Conservation (phyloP, 1,140 invertebrate species). For the Heliconius eleuchia region DNA sequence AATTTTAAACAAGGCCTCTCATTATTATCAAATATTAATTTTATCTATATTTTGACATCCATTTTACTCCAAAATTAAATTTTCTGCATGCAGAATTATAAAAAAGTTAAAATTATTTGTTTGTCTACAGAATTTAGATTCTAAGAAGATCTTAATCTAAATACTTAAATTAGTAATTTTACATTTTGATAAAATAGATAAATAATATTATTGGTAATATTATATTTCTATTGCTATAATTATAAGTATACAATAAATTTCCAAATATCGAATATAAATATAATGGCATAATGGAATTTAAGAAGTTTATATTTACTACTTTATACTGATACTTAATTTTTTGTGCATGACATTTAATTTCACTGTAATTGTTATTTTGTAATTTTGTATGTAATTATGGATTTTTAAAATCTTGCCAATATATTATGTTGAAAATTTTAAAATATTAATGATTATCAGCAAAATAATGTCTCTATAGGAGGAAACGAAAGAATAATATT, state of each 20-base stretch:
- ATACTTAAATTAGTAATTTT: not conserved
- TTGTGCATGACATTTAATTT: not conserved
- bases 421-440: not conserved
- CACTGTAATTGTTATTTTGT: not conserved
- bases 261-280: too few species aligned
- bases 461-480: too few species aligned
- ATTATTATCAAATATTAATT: not conserved
- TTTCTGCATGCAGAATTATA: not conserved
- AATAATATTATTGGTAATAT: too few species aligned
- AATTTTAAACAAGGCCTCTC: not conserved
- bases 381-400: slow-evolving; percentile 1
- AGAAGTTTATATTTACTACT: too few species aligned
- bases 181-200: too few species aligned
- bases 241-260: too few species aligned
- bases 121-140: too few species aligned
- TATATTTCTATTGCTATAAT: too few species aligned
- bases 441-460: too few species aligned
- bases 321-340: too few species aligned
- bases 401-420: not conserved
- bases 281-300: too few species aligned
- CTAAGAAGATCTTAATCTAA: not conserved
- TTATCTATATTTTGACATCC: not conserved
- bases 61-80: not conserved
- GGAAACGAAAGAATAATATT: too few species aligned
- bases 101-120: not conserved